phyloP scores from a whole-genome alignment of 1,140 invertebrate species.

The Drosophila tristis region DNA sequence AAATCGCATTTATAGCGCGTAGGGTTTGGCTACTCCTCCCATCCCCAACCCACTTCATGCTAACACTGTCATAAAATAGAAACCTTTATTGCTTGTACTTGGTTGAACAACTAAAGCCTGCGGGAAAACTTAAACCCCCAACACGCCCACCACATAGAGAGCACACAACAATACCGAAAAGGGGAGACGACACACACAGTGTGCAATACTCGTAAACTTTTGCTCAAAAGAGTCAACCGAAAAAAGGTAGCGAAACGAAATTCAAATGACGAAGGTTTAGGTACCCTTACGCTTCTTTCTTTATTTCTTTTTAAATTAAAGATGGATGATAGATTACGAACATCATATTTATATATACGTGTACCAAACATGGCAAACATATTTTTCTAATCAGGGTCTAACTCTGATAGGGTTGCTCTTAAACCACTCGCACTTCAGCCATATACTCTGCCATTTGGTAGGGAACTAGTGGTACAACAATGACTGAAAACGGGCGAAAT shows the following conservation, averaged over 20 bases:
- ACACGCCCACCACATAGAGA: slow-evolving; percentile 35
- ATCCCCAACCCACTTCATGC: neutral
- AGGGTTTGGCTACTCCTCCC: neutral
- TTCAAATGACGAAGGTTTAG: neutral
- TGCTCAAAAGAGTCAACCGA: neutral
- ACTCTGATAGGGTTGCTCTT: too few species aligned
- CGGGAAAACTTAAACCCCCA: slow-evolving; percentile 29
- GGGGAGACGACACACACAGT: slow-evolving; percentile 3
- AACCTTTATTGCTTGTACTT: slow-evolving; percentile 58
- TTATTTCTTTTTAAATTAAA: too few species aligned
- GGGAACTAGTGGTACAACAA: slow-evolving; percentile 6
- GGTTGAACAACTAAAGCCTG: slow-evolving; percentile 28
- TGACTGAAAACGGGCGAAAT: slow-evolving; percentile 15
- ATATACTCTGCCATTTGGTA: neutral
- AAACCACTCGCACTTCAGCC: too few species aligned
- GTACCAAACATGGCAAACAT: too few species aligned
- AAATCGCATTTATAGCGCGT: neutral
- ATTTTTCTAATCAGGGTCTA: too few species aligned
- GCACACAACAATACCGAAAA: too few species aligned
- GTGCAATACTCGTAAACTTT: slow-evolving; percentile 36
- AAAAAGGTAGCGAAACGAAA: slow-evolving; percentile 3
- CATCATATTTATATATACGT: too few species aligned
- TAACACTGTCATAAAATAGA: slow-evolving; percentile 35
- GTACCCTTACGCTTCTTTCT: neutral
- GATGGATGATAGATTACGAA: too few species aligned